Conservation (phyloP, 2,888 invertebrate species). For the Physocephala rufipes region DNA sequence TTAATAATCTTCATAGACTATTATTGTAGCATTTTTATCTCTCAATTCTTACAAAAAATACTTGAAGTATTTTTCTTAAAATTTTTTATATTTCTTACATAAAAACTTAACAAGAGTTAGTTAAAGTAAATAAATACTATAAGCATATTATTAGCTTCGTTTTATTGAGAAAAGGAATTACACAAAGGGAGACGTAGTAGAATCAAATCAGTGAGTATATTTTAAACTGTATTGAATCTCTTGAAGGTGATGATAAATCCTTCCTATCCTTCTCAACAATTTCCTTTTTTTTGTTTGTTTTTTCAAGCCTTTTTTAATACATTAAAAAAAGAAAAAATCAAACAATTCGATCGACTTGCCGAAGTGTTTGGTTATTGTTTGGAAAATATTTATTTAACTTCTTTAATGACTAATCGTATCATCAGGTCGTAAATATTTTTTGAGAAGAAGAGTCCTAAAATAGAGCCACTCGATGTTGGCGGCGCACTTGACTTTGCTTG, state of each 20-base stretch:
- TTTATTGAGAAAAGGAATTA: too few relatives aligned
- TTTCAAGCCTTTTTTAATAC: not conserved
- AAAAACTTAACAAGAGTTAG: too few relatives aligned
- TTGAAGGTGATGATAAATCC: too few relatives aligned
- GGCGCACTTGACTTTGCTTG: constrained; percentile 16
- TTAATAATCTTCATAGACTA: too few relatives aligned
- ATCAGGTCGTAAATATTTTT: constrained; percentile 25
- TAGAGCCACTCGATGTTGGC: not conserved
- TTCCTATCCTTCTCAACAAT: too few relatives aligned
- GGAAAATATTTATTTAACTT: constrained; percentile 28
- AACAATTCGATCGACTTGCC: not conserved
- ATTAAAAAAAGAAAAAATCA: not conserved
- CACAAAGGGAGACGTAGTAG: too few relatives aligned
- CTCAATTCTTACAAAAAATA: not conserved
- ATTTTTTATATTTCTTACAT: not conserved
- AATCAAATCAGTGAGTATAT: too few relatives aligned
- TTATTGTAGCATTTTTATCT: too few relatives aligned
- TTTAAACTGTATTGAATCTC: too few relatives aligned
- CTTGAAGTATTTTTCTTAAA: not conserved
- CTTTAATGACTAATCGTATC: constrained; percentile 14
- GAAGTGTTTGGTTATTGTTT: not conserved
- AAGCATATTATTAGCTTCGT: too few relatives aligned
- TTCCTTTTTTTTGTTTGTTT: too few relatives aligned
- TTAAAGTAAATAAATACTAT: too few relatives aligned
- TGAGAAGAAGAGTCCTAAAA: constrained; percentile 6